phyloP scores from a whole-genome alignment of 2,797 vertebrate species.

The Scleropages formosus region DNA sequence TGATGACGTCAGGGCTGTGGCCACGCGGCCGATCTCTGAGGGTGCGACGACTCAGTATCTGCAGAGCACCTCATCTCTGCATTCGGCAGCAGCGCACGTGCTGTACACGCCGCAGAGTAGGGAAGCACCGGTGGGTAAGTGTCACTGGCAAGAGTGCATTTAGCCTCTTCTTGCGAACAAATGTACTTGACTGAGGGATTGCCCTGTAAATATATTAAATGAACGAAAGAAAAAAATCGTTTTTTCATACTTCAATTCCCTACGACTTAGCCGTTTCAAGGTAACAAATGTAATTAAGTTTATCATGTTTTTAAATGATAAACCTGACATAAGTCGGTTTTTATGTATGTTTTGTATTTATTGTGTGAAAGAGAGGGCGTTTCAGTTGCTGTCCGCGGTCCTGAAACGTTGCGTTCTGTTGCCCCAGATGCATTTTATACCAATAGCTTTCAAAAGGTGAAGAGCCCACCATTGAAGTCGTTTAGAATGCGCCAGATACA shows the following conservation, averaged over 20 bases:
- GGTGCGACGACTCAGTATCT: conserved; percentile 58
- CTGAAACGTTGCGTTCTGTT: conserved; percentile 42
- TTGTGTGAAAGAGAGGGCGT: neutral
- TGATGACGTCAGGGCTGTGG: conserved; percentile 51
- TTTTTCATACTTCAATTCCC: too few relatives aligned
- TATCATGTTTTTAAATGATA: too few relatives aligned
- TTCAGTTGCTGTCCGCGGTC: conserved; percentile 56
- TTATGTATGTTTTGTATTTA: too few relatives aligned
- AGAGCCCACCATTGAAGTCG: neutral
- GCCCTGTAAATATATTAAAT: too few relatives aligned
- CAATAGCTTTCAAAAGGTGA: neutral
- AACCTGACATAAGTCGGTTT: too few relatives aligned
- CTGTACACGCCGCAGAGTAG: conserved; percentile 49
- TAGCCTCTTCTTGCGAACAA: neutral
- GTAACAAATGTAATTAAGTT: neutral
- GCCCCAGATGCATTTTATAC: too few relatives aligned
- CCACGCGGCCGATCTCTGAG: conserved; percentile 42
- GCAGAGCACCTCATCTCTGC: conserved; percentile 54
- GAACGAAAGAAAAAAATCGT: too few relatives aligned
- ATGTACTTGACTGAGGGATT: neutral
- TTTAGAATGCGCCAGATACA: neutral
- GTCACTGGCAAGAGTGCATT: neutral
- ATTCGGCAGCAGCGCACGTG: conserved; percentile 59
- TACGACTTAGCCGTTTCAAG: too few relatives aligned
- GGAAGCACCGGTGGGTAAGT: conserved; percentile 54